phyloP scores from a whole-genome alignment of 2,888 invertebrate species.

The Leucoptera coffeella region DNA sequence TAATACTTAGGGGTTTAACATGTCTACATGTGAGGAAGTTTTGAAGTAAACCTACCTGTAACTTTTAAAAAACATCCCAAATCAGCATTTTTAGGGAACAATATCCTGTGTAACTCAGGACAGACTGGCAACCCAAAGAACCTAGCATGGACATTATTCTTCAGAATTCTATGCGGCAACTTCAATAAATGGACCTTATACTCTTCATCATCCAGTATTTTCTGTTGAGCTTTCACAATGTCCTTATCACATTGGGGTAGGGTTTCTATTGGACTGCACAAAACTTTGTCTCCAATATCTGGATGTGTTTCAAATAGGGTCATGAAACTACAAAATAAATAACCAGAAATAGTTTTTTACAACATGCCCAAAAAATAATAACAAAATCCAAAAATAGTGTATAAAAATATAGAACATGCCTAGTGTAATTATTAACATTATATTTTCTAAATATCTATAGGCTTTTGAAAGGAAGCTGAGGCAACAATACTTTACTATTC shows the following conservation, averaged over 20 bases:
- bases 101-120: conserved; percentile 59
- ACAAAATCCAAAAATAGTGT: no score
- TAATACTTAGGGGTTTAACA: no score
- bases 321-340: conserved; percentile 54
- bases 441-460: background rate
- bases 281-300: conserved; percentile 60
- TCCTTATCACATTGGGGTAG: conserved; percentile 59
- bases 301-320: conserved; percentile 64
- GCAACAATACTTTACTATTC: no score
- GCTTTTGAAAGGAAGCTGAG: background rate
- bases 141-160: conserved; percentile 63
- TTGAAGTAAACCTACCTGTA: conserved; percentile 53
- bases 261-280: conserved; percentile 57
- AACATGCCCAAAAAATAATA: no score
- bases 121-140: conserved; percentile 62
- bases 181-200: conserved; percentile 18
- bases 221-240: conserved; percentile 55
- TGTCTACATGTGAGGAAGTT: background rate
- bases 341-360: conserved; percentile 1
- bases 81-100: conserved; percentile 66
- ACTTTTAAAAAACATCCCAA: conserved; percentile 67
- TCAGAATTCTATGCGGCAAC: conserved; percentile 29
- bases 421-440: background rate
- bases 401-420: no score
- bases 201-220: conserved; percentile 33